Conservation (phyloP, 2,113 vertebrate species). For the Petroica traversi region DNA sequence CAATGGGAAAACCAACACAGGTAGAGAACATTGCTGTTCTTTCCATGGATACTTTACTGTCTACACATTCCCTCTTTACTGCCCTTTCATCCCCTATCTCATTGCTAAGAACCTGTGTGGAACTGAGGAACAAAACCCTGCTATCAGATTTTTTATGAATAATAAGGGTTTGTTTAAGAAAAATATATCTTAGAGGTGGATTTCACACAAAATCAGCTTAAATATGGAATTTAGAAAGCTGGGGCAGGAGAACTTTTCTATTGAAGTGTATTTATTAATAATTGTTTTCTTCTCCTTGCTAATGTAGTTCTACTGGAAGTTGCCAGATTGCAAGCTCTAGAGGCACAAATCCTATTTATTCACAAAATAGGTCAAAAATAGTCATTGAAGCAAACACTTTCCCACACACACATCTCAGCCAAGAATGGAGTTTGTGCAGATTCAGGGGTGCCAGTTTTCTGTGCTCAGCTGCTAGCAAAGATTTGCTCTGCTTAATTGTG, state of each 20-base stretch:
- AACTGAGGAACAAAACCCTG: background rate
- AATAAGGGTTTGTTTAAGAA: background rate
- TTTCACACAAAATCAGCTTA: background rate
- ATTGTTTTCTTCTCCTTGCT: background rate
- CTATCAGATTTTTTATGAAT: background rate
- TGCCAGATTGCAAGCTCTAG: slow-evolving; percentile 31
- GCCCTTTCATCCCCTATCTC: background rate
- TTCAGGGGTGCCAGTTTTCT: background rate
- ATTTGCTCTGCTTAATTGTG: background rate
- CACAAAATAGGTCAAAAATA: slow-evolving; percentile 41
- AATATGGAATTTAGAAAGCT: background rate
- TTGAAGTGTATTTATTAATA: background rate
- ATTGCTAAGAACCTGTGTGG: background rate
- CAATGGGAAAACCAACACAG: background rate
- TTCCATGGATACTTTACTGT: background rate
- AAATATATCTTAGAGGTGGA: background rate
- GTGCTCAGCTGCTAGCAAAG: background rate
- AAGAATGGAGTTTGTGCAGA: background rate
- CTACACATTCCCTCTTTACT: background rate
- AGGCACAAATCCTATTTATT: slow-evolving; percentile 39
- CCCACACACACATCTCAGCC: background rate
- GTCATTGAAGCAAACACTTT: slow-evolving; percentile 33
- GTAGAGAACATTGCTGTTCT: background rate
- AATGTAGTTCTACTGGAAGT: background rate
- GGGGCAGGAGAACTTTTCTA: background rate